These are phyloP conservation scores for Myotis vivesi DNA, from an alignment of 2,797 vertebrate species.

Conservation along the genomic window DNA sequence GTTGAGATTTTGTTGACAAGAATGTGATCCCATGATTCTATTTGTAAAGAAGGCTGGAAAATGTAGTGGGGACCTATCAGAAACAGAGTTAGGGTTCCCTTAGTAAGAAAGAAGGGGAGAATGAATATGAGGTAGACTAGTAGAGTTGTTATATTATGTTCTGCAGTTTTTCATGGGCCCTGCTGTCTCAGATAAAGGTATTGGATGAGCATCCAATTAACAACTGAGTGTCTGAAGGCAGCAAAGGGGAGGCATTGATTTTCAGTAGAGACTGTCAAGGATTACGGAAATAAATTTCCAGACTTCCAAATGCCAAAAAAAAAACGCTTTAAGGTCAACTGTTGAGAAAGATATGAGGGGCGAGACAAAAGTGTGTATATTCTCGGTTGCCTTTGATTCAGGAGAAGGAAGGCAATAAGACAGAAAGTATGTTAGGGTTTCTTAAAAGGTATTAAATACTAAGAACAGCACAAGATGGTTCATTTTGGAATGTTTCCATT, in stretches of 20 bases:
- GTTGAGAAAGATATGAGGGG: not conserved
- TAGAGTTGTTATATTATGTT: not conserved
- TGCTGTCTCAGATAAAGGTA: not conserved
- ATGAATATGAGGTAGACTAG: not conserved
- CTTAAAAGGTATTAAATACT: not conserved
- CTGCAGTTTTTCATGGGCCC: not conserved
- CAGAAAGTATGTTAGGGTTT: not conserved
- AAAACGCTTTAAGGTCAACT: not conserved
- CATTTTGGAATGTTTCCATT: not conserved
- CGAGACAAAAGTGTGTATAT: not conserved
- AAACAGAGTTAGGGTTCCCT: not conserved
- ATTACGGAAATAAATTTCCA: constrained; percentile 12
- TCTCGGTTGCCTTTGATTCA: not conserved
- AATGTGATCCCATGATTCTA: not conserved
- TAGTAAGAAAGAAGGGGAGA: not conserved
- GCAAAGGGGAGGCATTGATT: not conserved
- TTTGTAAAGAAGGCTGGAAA: not conserved
- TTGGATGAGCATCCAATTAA: not conserved
- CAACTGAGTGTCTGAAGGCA: not conserved
- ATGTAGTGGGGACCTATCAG: not conserved
- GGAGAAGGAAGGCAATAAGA: not conserved
- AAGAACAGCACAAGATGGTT: not conserved
- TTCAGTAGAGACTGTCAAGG: not conserved
- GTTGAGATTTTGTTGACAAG: not conserved
- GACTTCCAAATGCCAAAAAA: not conserved